Conservation (phyloP, 2,888 invertebrate genomes). For the Octonoba sinensis region DNA sequence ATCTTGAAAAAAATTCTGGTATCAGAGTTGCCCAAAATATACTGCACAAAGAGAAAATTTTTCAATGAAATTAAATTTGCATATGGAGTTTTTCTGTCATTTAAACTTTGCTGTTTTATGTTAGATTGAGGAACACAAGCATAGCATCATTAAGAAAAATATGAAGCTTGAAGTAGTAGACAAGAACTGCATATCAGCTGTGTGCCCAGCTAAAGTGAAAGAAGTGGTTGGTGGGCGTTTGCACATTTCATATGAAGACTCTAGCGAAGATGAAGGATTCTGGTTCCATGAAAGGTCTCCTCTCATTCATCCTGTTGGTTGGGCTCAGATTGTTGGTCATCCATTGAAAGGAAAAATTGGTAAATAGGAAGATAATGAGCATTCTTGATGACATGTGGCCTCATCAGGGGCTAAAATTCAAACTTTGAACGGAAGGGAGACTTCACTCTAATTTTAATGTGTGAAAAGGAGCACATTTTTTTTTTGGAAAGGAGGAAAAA, state of each 20-base stretch:
- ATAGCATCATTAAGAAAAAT: conserved; percentile 74
- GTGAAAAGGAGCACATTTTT: neutral
- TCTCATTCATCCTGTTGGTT: conserved; percentile 95
- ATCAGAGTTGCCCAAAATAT: too few relatives aligned
- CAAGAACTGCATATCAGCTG: conserved; percentile 94
- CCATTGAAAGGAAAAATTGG: conserved; percentile 84
- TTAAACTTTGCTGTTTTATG: neutral
- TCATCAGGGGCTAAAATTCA: neutral
- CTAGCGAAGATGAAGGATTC: conserved; percentile 78
- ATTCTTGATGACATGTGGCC: neutral
- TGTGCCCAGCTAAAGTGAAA: conserved; percentile 86
- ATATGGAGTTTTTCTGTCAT: neutral
- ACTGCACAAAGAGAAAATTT: too few relatives aligned
- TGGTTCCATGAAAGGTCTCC: conserved; percentile 98
- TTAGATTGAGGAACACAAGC: conserved; percentile 70
- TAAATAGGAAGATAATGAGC: conserved; percentile 22
- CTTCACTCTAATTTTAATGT: too few relatives aligned
- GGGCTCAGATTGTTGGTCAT: conserved; percentile 92
- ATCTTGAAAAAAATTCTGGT: too few relatives aligned
- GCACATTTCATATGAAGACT: conserved; percentile 90
- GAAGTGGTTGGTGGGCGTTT: conserved; percentile 93
- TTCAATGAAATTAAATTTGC: too few relatives aligned
- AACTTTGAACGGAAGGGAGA: neutral
- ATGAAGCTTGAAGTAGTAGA: conserved; percentile 94
- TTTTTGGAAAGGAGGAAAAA: neutral